Evolutionary conservation across 2,888 invertebrate species (phyloP), one percentile per base, ranked within the genome.

Genomic region (Aradus depressus): DNA sequence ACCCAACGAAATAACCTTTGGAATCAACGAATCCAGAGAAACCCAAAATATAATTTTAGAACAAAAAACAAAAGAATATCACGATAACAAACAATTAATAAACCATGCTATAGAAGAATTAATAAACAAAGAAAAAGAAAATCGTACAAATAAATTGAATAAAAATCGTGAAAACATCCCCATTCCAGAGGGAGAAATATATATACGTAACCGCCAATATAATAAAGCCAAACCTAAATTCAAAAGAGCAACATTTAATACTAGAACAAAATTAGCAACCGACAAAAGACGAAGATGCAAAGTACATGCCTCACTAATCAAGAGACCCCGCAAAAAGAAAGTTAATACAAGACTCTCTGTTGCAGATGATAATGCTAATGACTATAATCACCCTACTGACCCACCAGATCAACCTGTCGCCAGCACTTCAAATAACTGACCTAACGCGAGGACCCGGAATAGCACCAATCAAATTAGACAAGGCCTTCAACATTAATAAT

Each of bases 401-500:
- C 18, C 19, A 12, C 28, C 28, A 37, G 16, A 14, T 44, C 44
- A 28, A 31, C 28, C 44, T 37, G 37, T 23, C 35, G 4, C 18
- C 3, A 45, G 35, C 47, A 12, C 25, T 35, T 23, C 32, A 38
- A 16, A 19, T 45, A 21, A 45, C 47, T 32, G 34, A 45, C 21
- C 35, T 45, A 6, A 3, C 8, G n/a, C 3, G 8, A 8, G 37
- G 47, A n/a, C 47, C 47, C 18, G 47, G 47, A 18, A 16, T 45
- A 4, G 22, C 35, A 14, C 47, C 47, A 4, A 23, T 45, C 22
- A 45, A 45, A 45, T 22, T 45, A 22, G 22, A 45, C 19, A n/a
- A 45, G 23, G 32, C 47, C 4, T 45, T 16, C 14, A 3, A 23
- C 3, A 34, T 45, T 5, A 45, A 28, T 4, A 35, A 38, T 5